Evolutionary conservation across 1,140 invertebrate genomes (phyloP).

Genomic region (Caenorhabditis tropicalis): DNA sequence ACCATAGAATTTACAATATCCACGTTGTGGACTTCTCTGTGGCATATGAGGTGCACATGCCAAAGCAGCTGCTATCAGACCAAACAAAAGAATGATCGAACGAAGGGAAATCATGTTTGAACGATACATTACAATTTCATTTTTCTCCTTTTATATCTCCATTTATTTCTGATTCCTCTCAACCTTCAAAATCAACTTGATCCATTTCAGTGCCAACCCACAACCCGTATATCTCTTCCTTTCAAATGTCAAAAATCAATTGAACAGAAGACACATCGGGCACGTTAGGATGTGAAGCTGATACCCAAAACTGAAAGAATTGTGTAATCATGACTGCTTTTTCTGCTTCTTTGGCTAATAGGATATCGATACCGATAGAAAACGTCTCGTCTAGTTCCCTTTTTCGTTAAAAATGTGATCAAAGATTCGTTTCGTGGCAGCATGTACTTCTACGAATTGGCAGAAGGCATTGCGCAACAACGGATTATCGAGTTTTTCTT

Average conservation of each 20-base stretch:
- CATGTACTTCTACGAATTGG: constrained; percentile 10
- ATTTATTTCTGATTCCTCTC: neutral
- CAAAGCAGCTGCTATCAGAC: neutral
- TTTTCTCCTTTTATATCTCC: neutral
- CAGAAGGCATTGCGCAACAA: neutral
- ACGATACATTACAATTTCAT: neutral
- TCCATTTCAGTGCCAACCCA: constrained; percentile 1
- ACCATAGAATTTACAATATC: constrained; percentile 1
- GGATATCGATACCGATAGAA: neutral
- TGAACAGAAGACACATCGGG: neutral
- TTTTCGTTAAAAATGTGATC: constrained; percentile 1
- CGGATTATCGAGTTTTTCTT: constrained; percentile 11
- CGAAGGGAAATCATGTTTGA: neutral
- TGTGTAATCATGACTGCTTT: neutral
- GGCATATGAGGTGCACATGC: constrained; percentile 20
- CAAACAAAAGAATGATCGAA: neutral
- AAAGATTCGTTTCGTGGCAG: neutral
- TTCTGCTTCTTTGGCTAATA: neutral
- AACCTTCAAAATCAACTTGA: neutral
- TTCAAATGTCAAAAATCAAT: neutral
- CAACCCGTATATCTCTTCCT: neutral
- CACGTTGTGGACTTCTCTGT: neutral
- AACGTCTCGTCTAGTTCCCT: neutral
- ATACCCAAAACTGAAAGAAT: neutral
- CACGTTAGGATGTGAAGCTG: neutral